A percentile compares a stretch with the other conserved stretches of the same genome.
phyloP scores from a whole-genome alignment of 2,888 invertebrate species.

The Dilophus febrilis region DNA sequence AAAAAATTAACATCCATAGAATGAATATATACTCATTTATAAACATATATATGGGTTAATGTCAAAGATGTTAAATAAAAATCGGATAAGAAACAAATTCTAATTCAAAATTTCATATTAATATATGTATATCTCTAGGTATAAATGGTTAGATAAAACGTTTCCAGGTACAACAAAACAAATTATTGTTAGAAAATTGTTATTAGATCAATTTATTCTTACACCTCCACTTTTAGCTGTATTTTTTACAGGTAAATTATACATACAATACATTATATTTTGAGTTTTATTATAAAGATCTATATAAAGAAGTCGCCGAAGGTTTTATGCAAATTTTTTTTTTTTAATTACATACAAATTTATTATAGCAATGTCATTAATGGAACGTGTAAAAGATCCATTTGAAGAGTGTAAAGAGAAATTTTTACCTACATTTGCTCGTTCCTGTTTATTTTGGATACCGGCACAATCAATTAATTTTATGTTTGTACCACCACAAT shows the following conservation, averaged over 20 bases:
- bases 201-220: slow-evolving; percentile 58
- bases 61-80: too few relatives aligned
- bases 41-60: too few relatives aligned
- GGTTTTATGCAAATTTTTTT: too few relatives aligned
- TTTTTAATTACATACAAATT: too few relatives aligned
- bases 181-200: slow-evolving; percentile 48
- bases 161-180: slow-evolving; percentile 46
- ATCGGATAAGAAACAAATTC: neutral
- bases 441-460: slow-evolving; percentile 70
- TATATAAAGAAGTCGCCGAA: too few relatives aligned
- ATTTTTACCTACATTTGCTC: slow-evolving; percentile 49
- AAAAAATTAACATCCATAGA: too few relatives aligned
- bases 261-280: neutral
- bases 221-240: slow-evolving; percentile 52
- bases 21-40: too few relatives aligned
- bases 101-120: too few relatives aligned
- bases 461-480: slow-evolving; percentile 70
- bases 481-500: slow-evolving; percentile 47
- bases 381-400: slow-evolving; percentile 53
- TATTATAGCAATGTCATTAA: slow-evolving; percentile 49
- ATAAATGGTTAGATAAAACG: slow-evolving; percentile 55
- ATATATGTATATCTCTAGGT: too few relatives aligned
- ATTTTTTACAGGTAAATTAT: slow-evolving; percentile 52
- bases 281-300: neutral
- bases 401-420: slow-evolving; percentile 55